Evolutionary conservation across 2,113 vertebrate genomes (phyloP).

Genomic region (rabbit (Oryctolagus cuniculus)): DNA sequence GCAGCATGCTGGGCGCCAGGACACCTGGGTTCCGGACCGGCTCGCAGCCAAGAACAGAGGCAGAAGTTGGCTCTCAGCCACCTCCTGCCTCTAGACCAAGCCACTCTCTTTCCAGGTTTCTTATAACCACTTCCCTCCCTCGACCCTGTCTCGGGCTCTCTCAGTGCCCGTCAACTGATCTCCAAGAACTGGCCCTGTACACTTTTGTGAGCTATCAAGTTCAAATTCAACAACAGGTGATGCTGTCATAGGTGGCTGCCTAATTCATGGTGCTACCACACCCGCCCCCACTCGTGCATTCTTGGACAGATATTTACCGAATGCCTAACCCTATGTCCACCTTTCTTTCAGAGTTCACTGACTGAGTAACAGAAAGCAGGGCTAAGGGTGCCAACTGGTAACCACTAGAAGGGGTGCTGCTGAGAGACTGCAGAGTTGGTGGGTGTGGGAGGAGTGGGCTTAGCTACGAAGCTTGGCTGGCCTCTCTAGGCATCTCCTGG

Average conservation of each 20-base stretch:
- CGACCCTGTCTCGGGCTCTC: neutral
- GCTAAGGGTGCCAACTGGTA: neutral
- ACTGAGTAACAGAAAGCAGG: neutral
- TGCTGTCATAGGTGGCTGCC: no score
- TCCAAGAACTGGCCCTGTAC: neutral
- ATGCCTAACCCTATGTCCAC: neutral
- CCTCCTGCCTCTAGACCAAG: neutral
- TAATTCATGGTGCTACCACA: no score
- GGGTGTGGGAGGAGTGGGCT: neutral
- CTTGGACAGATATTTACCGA: neutral
- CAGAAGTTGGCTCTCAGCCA: neutral
- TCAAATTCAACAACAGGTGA: neutral
- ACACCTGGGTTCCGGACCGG: neutral
- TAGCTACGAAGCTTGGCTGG: neutral
- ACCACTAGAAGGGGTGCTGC: neutral
- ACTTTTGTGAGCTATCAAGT: neutral
- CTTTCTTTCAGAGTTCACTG: neutral
- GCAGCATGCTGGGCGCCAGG: neutral
- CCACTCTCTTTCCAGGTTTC: neutral
- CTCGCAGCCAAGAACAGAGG: constrained; percentile 12
- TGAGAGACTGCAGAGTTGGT: neutral
- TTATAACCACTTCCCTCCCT: neutral
- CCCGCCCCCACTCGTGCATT: neutral
- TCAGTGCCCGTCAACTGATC: neutral
- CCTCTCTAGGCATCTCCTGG: neutral